Conservation (phyloP, 2,113 vertebrate genomes). For the Platysternon megacephalum region DNA sequence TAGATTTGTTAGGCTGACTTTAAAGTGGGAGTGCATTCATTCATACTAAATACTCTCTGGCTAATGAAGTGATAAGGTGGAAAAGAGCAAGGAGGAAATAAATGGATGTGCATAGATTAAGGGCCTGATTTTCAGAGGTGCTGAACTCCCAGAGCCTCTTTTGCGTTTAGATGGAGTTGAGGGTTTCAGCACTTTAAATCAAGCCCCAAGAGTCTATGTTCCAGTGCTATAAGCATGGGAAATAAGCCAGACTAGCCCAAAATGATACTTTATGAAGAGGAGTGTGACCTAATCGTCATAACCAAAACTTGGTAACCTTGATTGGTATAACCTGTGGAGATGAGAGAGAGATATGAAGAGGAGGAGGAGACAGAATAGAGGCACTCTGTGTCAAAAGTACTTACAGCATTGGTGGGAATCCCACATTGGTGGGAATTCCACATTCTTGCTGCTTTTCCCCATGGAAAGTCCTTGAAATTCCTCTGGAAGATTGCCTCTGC, state of each 20-base stretch:
- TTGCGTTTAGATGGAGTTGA: not conserved
- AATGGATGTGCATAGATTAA: not conserved
- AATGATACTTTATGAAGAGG: not conserved
- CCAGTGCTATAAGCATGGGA: not conserved
- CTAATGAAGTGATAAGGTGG: not conserved
- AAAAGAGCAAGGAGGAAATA: not conserved
- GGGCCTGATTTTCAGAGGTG: not conserved
- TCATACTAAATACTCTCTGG: not conserved
- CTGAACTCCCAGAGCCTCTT: not conserved
- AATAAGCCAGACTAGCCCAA: not conserved
- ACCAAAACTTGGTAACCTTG: not conserved
- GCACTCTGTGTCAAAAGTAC: not conserved
- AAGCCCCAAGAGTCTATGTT: not conserved
- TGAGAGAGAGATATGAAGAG: not conserved
- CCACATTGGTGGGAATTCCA: slow-evolving; percentile 4
- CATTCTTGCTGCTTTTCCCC: slow-evolving; percentile 9
- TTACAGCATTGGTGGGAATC: not conserved
- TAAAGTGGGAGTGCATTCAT: too few relatives aligned
- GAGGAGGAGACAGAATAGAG: not conserved
- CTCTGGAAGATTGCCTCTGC: slow-evolving; percentile 19
- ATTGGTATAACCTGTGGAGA: not conserved
- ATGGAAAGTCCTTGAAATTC: slow-evolving; percentile 35
- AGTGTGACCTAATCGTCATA: not conserved
- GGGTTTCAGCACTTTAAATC: not conserved
- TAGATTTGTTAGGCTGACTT: not conserved